Conservation (phyloP, 2,113 vertebrate genomes). For the Malurus alboscapulatus region DNA sequence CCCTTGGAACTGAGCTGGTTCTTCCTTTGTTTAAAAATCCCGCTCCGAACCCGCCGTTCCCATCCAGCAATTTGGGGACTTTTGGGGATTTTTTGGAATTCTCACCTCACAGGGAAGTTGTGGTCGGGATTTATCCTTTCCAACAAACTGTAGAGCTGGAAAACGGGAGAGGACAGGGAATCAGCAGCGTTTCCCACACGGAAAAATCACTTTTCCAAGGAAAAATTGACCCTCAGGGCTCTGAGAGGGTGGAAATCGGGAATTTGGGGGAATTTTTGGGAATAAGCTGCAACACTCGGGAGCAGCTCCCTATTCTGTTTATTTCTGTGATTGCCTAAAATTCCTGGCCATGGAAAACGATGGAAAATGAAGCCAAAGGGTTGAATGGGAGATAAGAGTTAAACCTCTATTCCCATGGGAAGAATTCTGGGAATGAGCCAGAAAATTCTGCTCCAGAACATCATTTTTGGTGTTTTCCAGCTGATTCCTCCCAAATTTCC, state of each 20-base stretch:
- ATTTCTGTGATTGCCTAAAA: too few species aligned
- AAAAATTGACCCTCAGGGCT: neutral
- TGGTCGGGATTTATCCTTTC: conserved; percentile 98
- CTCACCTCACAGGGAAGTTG: conserved; percentile 96
- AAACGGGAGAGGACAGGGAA: neutral
- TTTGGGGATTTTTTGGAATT: neutral
- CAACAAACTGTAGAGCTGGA: conserved; percentile 90
- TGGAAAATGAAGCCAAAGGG: too few species aligned
- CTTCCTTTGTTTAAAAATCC: neutral
- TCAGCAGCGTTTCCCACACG: too few species aligned
- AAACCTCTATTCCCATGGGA: too few species aligned
- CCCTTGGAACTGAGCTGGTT: too few species aligned
- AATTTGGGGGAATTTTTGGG: neutral
- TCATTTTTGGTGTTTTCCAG: too few species aligned
- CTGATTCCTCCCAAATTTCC: too few species aligned
- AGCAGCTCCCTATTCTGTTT: neutral
- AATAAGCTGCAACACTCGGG: neutral
- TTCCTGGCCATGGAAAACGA: too few species aligned
- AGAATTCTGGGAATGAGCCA: too few species aligned
- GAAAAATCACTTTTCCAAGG: neutral
- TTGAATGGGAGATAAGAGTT: too few species aligned
- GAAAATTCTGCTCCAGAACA: too few species aligned
- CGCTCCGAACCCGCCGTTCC: accelerated
- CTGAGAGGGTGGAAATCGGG: neutral
- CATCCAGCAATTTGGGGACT: neutral